Percentiles rank a stretch among this genome's conserved stretches.
Conservation (phyloP, 1,140 invertebrate species). For the Hylaeus anthracinus region DNA sequence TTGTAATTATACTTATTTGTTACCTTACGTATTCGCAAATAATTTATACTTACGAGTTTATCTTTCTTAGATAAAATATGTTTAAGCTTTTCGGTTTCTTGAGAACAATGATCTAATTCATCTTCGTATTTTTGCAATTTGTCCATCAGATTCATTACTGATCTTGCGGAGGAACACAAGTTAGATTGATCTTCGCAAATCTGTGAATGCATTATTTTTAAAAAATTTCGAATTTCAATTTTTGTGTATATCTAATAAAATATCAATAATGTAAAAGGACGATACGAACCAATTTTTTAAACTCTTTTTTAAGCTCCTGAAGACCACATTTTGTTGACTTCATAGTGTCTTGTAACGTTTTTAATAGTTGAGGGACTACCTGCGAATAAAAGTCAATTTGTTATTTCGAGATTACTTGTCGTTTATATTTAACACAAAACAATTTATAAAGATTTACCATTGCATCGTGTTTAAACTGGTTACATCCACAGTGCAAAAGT, state of each 20-base stretch:
- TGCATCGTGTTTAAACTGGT: slow-evolving; percentile 56
- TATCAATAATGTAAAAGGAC: neutral
- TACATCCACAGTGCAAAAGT: slow-evolving; percentile 37
- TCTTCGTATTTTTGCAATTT: slow-evolving; percentile 66
- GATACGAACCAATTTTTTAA: slow-evolving; percentile 69
- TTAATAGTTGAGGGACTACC: slow-evolving; percentile 65
- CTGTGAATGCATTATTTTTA: slow-evolving; percentile 56
- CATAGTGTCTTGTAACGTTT: slow-evolving; percentile 66
- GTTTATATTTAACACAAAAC: neutral
- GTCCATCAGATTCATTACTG: slow-evolving; percentile 60
- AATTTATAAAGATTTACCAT: slow-evolving; percentile 50
- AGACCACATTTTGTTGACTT: slow-evolving; percentile 65
- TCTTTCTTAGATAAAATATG: slow-evolving; percentile 71
- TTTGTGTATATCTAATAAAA: no score
- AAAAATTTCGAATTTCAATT: no score
- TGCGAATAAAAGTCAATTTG: slow-evolving; percentile 43
- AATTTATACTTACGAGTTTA: slow-evolving; percentile 71
- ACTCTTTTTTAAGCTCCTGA: slow-evolving; percentile 64
- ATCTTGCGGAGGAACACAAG: slow-evolving; percentile 49
- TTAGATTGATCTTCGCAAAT: slow-evolving; percentile 57
- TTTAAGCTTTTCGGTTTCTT: slow-evolving; percentile 72
- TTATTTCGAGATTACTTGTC: neutral
- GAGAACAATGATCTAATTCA: slow-evolving; percentile 64
- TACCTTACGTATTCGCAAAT: neutral
- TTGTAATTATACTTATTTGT: slow-evolving; percentile 9